Conservation (phyloP, 2,888 invertebrate genomes). For the Polyploca ridens region DNA sequence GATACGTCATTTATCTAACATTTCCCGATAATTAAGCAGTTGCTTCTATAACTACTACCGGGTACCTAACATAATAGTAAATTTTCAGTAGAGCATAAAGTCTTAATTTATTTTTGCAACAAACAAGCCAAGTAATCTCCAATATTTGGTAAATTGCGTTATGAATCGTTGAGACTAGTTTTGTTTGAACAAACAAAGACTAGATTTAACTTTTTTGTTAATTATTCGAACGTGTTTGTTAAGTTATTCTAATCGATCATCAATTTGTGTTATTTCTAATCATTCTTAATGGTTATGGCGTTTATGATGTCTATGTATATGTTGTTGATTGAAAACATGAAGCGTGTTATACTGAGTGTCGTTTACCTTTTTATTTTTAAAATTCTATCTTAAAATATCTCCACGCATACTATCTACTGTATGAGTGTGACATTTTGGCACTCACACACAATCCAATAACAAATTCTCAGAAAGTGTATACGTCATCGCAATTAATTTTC, state of each 20-base stretch:
- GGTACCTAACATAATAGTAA: not conserved
- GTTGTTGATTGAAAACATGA: not conserved
- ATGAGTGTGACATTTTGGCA: constrained; percentile 52
- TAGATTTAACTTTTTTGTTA: constrained; percentile 21
- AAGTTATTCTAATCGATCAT: not conserved
- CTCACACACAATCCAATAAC: constrained; percentile 25
- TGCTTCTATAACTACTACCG: no score
- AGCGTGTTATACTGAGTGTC: constrained; percentile 37
- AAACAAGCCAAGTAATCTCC: constrained; percentile 15
- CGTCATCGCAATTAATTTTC: constrained; percentile 31
- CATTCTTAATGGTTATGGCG: not conserved
- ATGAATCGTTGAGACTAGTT: constrained; percentile 37
- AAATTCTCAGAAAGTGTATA: constrained; percentile 40
- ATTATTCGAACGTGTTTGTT: not conserved
- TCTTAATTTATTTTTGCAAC: not conserved
- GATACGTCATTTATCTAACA: constrained; percentile 59
- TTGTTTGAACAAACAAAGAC: constrained; percentile 33
- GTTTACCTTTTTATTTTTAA: constrained; percentile 58
- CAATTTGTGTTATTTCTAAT: not conserved
- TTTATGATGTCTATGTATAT: not conserved
- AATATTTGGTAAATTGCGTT: constrained; percentile 30
- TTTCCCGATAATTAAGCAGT: constrained; percentile 41
- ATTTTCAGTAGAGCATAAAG: not conserved
- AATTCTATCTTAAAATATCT: constrained; percentile 48
- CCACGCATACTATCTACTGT: constrained; percentile 28